Evolutionary conservation across 1,140 invertebrate genomes (phyloP).

Genomic region (Macrobrachium nipponense): DNA sequence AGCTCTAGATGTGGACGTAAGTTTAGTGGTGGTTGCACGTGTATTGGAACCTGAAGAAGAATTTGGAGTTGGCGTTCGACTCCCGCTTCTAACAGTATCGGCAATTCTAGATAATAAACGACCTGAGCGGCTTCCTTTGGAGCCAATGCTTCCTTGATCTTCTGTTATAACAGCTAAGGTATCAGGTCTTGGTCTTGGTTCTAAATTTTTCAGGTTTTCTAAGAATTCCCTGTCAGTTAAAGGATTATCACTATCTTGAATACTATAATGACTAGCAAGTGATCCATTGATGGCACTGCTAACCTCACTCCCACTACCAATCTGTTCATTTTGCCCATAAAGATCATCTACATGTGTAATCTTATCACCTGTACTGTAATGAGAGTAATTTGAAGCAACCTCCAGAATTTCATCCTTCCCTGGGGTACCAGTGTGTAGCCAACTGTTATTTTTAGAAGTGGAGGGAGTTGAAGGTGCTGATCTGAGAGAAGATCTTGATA

Average conservation of each 20-base stretch:
- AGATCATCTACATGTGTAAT: conserved; percentile 44
- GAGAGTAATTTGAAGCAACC: conserved; percentile 23
- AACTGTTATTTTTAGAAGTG: conserved; percentile 31
- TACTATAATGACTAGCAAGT: conserved; percentile 47
- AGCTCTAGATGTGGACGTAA: conserved; percentile 54
- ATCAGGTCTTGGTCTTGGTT: conserved; percentile 46
- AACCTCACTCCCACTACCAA: conserved; percentile 42
- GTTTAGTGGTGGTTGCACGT: conserved; percentile 55
- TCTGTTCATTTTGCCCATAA: conserved; percentile 43
- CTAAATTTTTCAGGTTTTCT: conserved; percentile 50
- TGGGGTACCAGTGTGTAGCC: conserved; percentile 22
- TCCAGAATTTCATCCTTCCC: conserved; percentile 34
- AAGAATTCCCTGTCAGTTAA: conserved; percentile 49
- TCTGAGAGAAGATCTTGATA: conserved; percentile 6
- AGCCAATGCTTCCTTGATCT: conserved; percentile 50
- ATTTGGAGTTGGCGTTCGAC: conserved; percentile 52
- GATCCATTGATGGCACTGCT: conserved; percentile 58
- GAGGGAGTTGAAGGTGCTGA: conserved; percentile 45
- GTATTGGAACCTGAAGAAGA: conserved; percentile 47
- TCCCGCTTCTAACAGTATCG: conserved; percentile 55
- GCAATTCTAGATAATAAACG: conserved; percentile 44
- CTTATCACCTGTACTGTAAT: conserved; percentile 20
- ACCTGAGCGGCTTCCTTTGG: conserved; percentile 45
- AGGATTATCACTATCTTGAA: conserved; percentile 46
- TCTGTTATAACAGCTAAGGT: conserved; percentile 52